A percentile compares a stretch with the other conserved stretches of the same genome.
Evolutionary conservation across 2,113 vertebrate genomes (phyloP).

Genomic region (Pollimyrus isidori): DNA sequence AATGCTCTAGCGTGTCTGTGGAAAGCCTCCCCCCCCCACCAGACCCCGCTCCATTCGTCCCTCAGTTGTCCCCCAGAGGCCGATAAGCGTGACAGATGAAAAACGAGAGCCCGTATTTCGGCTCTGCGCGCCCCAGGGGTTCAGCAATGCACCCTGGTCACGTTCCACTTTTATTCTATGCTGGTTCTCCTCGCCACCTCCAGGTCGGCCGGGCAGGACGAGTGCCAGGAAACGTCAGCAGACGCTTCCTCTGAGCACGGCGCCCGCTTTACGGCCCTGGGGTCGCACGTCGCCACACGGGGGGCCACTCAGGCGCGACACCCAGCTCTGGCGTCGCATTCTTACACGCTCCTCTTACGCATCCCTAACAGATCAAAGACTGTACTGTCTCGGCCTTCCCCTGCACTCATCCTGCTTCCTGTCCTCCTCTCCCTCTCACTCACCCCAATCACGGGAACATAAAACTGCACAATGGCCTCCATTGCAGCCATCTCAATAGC

Average conservation of each 20-base stretch:
- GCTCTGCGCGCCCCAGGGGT: background rate
- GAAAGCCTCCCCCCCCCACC: conserved; percentile 48
- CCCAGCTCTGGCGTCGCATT: conserved; percentile 43
- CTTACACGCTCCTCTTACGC: conserved; percentile 47
- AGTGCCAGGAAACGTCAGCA: background rate
- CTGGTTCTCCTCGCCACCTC: background rate
- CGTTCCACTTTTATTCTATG: background rate
- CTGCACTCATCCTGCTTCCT: background rate
- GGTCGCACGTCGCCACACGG: background rate
- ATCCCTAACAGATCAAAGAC: conserved; percentile 53
- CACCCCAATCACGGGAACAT: conserved; percentile 15
- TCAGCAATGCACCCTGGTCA: background rate
- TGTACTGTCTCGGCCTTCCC: conserved; percentile 18
- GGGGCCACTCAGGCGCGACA: conserved; percentile 34
- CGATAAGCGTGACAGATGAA: conserved; percentile 31
- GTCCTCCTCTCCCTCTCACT: conserved; percentile 25
- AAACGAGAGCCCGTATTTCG: conserved; percentile 31
- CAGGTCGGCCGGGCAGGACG: background rate
- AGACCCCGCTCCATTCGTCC: background rate
- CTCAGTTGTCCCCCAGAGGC: conserved; percentile 34
- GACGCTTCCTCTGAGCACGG: background rate
- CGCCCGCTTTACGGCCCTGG: background rate
- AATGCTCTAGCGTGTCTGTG: conserved; percentile 67
- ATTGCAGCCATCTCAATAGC: background rate
- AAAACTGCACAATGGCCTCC: background rate